Conservation (phyloP, 2,888 invertebrate genomes). For the Cremastinae sp. region DNA sequence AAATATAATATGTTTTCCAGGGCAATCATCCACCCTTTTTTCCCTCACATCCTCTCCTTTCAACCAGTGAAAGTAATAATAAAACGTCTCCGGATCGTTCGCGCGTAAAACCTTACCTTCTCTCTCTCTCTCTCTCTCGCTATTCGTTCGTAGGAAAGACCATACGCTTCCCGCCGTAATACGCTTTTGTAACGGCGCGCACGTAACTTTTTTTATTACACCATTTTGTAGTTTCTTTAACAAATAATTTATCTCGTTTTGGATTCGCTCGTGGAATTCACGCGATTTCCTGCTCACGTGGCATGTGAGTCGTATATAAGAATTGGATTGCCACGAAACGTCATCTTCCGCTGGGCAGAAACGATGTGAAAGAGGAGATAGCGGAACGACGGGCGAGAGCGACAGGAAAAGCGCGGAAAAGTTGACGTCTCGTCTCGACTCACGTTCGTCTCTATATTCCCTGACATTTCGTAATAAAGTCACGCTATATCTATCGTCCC, state of each 20-base stretch:
- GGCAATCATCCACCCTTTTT: slow-evolving; percentile 8
- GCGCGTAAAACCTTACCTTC: background rate
- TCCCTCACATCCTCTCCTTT: background rate
- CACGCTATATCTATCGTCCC: slow-evolving; percentile 48
- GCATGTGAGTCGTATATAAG: slow-evolving; percentile 15
- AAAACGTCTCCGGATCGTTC: background rate
- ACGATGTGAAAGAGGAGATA: background rate
- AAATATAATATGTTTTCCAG: slow-evolving; percentile 12
- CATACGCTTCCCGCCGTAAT: no score
- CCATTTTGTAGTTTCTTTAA: background rate
- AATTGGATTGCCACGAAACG: slow-evolving; percentile 37
- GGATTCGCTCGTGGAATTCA: slow-evolving; percentile 2
- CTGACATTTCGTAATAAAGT: slow-evolving; percentile 59
- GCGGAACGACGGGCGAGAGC: background rate
- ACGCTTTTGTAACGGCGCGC: background rate
- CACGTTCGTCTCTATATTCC: slow-evolving; percentile 33
- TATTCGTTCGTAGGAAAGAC: background rate
- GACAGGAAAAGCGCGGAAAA: background rate
- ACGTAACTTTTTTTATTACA: background rate
- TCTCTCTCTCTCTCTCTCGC: background rate
- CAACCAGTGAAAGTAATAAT: slow-evolving; percentile 19
- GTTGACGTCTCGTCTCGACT: slow-evolving; percentile 34
- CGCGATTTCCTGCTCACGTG: slow-evolving; percentile 11
- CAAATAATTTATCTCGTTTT: background rate
- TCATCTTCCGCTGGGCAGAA: slow-evolving; percentile 7